Evolutionary conservation across 2,888 invertebrate genomes (phyloP), one percentile per base, ranked within the genome.

Genomic region (Drosophila phalerata): DNA sequence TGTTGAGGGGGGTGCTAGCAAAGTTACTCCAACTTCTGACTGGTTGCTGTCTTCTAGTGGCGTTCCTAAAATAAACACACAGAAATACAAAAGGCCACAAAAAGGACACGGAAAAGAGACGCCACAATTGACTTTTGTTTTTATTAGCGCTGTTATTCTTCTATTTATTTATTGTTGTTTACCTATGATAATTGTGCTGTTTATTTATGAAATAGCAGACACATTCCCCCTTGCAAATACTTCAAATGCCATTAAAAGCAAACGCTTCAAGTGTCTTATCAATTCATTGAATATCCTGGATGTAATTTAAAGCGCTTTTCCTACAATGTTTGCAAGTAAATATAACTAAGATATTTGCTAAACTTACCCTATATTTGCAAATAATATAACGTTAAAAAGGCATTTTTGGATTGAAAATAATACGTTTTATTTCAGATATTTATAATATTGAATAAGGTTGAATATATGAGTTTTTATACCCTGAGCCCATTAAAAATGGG

Each of bases 131-230:
- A 63, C 80, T 79, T 79, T 80, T 79, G 80, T 80, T 88, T 86
- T 76, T 81, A 87, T 81, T 83, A 30, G 42, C 65, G 34, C 71
- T 83, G 87, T 83, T 83, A 87, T 77, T 82, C 85, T 83, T 53
- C 37, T 47, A 58, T 57, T 57, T 58, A 58, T 45, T 55, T 62
- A 49, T 56, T 77, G 48, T 70, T 84, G 86, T 84, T 88, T 84
- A 82, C 83, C 86, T 84, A 88, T 84, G 88, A 88, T 84, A 84
- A 84, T 84, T 84, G 88, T 63, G 67, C 71, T 84, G 85, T 84
- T 84, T 84, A 88, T 85, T 85, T 82, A 79, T 79, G 88, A 64
- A 69, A 69, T 52, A 67, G 43, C 66, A 34, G 30, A 40, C 49
- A 28, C 34, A 51, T 34, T 13, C 17, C 38, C 25, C 25, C n/a